Conservation (phyloP, 1,140 invertebrate species). For the Ruditapes philippinarum region DNA sequence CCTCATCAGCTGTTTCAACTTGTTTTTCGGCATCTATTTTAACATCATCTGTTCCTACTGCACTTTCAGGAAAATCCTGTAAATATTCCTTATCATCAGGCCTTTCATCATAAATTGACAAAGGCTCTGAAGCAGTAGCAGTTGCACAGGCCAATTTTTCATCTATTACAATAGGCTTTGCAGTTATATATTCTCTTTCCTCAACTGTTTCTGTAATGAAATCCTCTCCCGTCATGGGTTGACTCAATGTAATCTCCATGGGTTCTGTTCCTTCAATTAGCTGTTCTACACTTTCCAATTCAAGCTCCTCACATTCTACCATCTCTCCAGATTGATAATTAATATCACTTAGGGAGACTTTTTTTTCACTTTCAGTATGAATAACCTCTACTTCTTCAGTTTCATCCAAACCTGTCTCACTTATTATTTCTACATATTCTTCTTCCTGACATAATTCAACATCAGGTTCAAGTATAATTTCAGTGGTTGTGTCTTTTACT, state of each 20-base stretch:
- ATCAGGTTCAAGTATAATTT: not conserved
- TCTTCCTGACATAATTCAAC: not conserved
- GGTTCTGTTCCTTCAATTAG: slow-evolving; percentile 36
- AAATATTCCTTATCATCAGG: slow-evolving; percentile 1
- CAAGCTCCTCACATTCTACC: slow-evolving; percentile 48
- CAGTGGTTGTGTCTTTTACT: not conserved
- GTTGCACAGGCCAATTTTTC: not conserved
- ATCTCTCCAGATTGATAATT: slow-evolving; percentile 14
- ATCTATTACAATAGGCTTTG: not conserved
- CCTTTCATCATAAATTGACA: slow-evolving; percentile 19
- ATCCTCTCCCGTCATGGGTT: slow-evolving; percentile 61
- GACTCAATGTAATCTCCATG: not conserved
- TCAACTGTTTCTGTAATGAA: slow-evolving; percentile 41
- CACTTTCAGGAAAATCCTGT: not conserved
- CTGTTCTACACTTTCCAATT: slow-evolving; percentile 55
- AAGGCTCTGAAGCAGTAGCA: slow-evolving; percentile 17
- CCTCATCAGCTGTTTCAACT: not conserved
- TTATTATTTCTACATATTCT: not conserved
- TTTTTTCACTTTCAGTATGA: not conserved
- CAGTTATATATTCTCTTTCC: slow-evolving; percentile 56
- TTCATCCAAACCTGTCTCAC: not conserved
- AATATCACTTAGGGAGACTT: not conserved
- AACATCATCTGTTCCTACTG: not conserved
- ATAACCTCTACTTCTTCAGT: slow-evolving; percentile 7
- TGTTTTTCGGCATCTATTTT: not conserved